Percentiles rank a stretch among this genome's conserved stretches.
These are phyloP conservation scores for Drosophila kuntzei DNA, from an alignment of 2,888 invertebrate species.

Conservation along the genomic window DNA sequence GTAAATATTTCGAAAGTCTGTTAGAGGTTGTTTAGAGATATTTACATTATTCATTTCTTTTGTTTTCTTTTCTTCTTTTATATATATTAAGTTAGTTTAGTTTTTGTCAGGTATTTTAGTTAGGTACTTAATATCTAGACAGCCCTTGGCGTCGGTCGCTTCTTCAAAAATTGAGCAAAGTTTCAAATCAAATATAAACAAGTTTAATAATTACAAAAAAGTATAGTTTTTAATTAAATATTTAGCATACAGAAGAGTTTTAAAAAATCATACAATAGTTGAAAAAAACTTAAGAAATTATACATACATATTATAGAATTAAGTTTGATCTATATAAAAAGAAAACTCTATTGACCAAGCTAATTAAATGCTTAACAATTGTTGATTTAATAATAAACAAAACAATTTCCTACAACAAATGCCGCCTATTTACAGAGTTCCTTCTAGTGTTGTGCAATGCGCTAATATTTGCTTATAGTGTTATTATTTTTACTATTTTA, in stretches of 20 bases:
- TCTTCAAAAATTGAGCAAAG: slow-evolving; percentile 63
- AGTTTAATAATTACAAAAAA: slow-evolving; percentile 16
- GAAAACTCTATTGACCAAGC: slow-evolving; percentile 44
- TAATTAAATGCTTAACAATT: slow-evolving; percentile 62
- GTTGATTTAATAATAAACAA: slow-evolving; percentile 8
- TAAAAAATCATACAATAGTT: slow-evolving; percentile 43
- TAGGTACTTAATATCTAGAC: slow-evolving; percentile 77
- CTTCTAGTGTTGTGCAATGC: slow-evolving; percentile 43
- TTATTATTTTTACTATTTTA: slow-evolving; percentile 23
- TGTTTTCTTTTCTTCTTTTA: background rate
- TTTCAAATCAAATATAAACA: slow-evolving; percentile 21
- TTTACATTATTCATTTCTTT: slow-evolving; percentile 48
- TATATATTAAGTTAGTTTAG: slow-evolving; percentile 33
- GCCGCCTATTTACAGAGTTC: slow-evolving; percentile 55
- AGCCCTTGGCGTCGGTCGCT: slow-evolving; percentile 36
- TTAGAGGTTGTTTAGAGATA: slow-evolving; percentile 60
- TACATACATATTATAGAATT: slow-evolving; percentile 16
- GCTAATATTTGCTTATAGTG: slow-evolving; percentile 41
- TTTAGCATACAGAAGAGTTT: slow-evolving; percentile 28
- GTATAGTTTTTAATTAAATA: slow-evolving; percentile 30
- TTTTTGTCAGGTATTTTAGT: slow-evolving; percentile 61
- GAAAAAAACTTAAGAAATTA: slow-evolving; percentile 33
- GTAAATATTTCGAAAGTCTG: slow-evolving; percentile 67
- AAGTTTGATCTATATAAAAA: slow-evolving; percentile 24
- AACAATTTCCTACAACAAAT: slow-evolving; percentile 21